These are phyloP conservation scores for Mastomys coucha DNA, from an alignment of 2,113 vertebrate genomes.

Conservation along the genomic window DNA sequence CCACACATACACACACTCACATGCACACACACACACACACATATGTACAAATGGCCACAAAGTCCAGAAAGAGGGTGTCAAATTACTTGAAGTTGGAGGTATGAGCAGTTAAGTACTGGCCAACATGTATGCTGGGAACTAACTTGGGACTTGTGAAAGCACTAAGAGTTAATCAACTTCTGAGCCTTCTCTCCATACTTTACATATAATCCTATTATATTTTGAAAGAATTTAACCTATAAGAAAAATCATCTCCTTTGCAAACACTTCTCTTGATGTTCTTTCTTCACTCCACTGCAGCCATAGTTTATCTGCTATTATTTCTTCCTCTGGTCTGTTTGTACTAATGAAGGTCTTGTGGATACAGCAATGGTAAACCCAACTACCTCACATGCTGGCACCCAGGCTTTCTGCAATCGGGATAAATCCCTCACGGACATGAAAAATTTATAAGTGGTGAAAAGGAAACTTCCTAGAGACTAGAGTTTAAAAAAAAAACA, in stretches of 20 bases:
- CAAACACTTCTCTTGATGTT: neutral
- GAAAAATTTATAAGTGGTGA: neutral
- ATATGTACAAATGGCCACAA: neutral
- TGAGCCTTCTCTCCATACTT: neutral
- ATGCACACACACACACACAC: too few relatives aligned
- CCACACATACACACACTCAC: too few relatives aligned
- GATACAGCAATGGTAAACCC: neutral
- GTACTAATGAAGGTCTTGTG: neutral
- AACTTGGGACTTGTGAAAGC: neutral
- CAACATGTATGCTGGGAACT: neutral
- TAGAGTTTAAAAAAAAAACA: neutral
- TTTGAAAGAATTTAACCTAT: neutral
- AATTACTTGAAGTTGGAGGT: neutral
- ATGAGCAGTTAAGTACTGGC: neutral
- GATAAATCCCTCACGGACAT: neutral
- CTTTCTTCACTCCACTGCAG: neutral
- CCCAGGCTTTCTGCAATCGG: rapidly evolving
- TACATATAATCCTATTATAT: neutral
- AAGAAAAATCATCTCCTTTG: neutral
- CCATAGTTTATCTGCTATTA: neutral
- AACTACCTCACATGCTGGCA: neutral
- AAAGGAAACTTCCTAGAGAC: neutral
- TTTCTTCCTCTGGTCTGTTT: neutral
- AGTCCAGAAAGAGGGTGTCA: neutral
- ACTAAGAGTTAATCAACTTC: neutral